Base-by-base conservation (phyloP, 2,888 invertebrate genomes). In the Saturnia japonica region DNA sequence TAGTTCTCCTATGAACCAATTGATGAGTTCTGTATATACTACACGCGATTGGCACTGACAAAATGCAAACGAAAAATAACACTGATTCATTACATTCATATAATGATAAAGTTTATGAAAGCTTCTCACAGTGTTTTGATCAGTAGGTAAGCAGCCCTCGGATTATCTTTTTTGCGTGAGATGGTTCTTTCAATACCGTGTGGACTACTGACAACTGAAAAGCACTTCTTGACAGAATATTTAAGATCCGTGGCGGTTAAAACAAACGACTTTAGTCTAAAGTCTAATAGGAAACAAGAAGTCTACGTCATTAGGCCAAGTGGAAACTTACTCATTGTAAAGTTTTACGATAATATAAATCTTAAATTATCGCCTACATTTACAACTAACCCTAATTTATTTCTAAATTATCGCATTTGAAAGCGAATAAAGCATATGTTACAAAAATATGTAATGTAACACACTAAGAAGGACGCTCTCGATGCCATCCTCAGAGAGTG, bases 241-340 rank as follows among this genome's bases (percentile, higher is more conserved):
- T 67, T 14, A 42, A 66, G 25, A 34, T 68, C 14, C 25, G 25
- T 28, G 47, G 19, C 47, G 19, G 28, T 68, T 47, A 19, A 43
- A n/a, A 42, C 34, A 47, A 25, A 3, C 14, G 14, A 12, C 6
- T 34, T 34, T 34, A 34, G 34, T 34, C n/a, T 28, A 54, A 42
- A 25, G 14, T 43, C 62, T 14, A 40, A 12, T 25, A 47, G 19
- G 66, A 42, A 42, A 40, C 9, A 22, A 42, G 54, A 54, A 16
- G 71, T 60, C 76, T 79, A 83, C 72, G 70, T 45, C n/a, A 75
- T 82, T 83, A 83, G 84, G 84, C 84, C 84, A 77, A 70, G 69
- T 80, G 79, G 83, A 84, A 82, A 83, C 82, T 76, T 79, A 70
- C 76, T 78, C 74, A 72, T 79, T 78, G 74, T 68, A 28, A 70